Conservation (phyloP, 2,797 vertebrate species). For the Sebastes elongatus region DNA sequence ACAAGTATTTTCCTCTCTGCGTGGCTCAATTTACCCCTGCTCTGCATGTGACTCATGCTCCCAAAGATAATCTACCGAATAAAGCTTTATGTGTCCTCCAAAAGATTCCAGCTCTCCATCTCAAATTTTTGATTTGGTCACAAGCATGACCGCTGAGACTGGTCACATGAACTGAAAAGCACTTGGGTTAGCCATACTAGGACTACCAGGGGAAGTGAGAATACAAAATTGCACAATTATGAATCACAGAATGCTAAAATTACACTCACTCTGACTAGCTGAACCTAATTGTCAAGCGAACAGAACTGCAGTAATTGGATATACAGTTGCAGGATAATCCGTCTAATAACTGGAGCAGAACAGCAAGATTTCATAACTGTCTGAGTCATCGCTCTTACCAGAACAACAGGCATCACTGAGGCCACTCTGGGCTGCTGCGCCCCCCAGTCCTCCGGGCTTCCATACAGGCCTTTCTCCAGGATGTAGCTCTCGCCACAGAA, state of each 20-base stretch:
- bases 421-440: slow-evolving; percentile 83
- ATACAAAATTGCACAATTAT: background rate
- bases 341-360: slow-evolving; percentile 3
- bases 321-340: background rate
- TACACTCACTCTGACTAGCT: background rate
- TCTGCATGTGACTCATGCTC: background rate
- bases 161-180: slow-evolving; percentile 21
- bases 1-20: slow-evolving; percentile 28
- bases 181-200: background rate
- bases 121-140: background rate
- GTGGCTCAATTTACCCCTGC: background rate
- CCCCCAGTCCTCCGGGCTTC: slow-evolving; percentile 90
- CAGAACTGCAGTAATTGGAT: background rate
- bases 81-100: background rate
- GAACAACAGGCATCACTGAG: slow-evolving; percentile 88
- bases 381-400: slow-evolving; percentile 82
- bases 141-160: slow-evolving; percentile 1
- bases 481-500: slow-evolving; percentile 91
- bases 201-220: slow-evolving; percentile 44
- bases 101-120: background rate
- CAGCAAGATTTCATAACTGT: background rate
- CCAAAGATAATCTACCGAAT: background rate
- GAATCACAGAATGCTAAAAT: background rate
- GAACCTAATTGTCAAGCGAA: background rate
- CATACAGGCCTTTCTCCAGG: slow-evolving; percentile 92